Percentiles rank a stretch among this genome's conserved stretches.
phyloP scores from a whole-genome alignment of 2,888 invertebrate species.

The Drosophila mulleri region DNA sequence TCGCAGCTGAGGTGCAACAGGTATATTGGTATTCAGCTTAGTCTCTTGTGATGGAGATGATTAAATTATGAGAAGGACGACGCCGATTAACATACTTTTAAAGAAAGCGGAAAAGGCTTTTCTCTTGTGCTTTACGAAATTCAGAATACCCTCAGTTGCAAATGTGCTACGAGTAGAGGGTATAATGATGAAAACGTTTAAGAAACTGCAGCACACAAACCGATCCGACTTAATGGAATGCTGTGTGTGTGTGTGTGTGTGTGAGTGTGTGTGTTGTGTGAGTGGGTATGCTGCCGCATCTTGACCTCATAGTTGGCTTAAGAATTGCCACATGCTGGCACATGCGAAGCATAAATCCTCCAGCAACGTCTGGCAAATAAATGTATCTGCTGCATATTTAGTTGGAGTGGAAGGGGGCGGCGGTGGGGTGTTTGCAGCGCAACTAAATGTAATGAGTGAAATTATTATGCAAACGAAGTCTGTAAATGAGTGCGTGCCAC shows the following conservation, averaged over 20 bases:
- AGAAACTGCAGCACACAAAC: conserved; percentile 32
- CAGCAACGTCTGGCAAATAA: conserved; percentile 48
- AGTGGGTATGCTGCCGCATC: conserved; percentile 46
- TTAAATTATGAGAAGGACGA: neutral
- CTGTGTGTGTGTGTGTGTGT: conserved; percentile 4
- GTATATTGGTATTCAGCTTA: neutral
- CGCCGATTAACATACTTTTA: neutral
- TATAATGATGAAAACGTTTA: conserved; percentile 33
- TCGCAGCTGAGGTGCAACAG: neutral
- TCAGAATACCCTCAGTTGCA: neutral
- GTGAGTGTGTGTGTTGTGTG: conserved; percentile 6
- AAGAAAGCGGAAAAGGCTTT: too few relatives aligned
- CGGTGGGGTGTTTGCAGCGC: conserved; percentile 3
- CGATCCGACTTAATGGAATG: conserved; percentile 10
- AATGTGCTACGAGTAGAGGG: neutral
- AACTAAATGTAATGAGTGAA: conserved; percentile 68
- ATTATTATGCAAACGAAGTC: conserved; percentile 76
- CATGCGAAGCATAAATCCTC: conserved; percentile 65
- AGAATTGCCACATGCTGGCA: conserved; percentile 60
- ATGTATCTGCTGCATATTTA: conserved; percentile 73
- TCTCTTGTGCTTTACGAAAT: neutral
- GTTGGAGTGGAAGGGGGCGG: conserved; percentile 31
- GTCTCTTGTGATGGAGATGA: neutral
- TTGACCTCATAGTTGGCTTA: conserved; percentile 70
- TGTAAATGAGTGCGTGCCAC: conserved; percentile 19